phyloP scores from a whole-genome alignment of 2,888 invertebrate species.

The Cremastinae sp. region DNA sequence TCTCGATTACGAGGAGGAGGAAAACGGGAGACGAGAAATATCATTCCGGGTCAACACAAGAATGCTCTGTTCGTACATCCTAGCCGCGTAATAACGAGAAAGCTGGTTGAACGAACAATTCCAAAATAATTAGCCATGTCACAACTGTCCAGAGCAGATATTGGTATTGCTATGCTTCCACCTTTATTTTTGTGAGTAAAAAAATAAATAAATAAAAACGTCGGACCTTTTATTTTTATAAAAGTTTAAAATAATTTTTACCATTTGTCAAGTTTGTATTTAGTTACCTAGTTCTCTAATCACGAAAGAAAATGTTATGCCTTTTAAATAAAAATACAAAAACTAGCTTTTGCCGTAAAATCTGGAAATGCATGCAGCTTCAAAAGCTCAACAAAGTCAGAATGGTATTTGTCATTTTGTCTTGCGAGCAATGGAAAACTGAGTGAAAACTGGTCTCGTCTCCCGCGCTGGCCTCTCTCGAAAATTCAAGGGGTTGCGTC shows the following conservation, averaged over 20 bases:
- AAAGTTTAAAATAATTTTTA: too few relatives aligned
- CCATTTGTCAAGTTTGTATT: too few relatives aligned
- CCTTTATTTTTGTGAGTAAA: constrained; percentile 17
- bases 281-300: too few relatives aligned
- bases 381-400: too few relatives aligned
- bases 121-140: constrained; percentile 80
- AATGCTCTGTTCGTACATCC: constrained; percentile 5
- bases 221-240: too few relatives aligned
- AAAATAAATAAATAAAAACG: too few relatives aligned
- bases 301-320: too few relatives aligned
- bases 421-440: constrained; percentile 44
- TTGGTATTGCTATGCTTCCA: constrained; percentile 68
- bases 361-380: too few relatives aligned
- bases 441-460: constrained; percentile 33
- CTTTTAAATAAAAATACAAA: background rate
- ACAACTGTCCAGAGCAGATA: constrained; percentile 78
- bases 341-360: too few relatives aligned
- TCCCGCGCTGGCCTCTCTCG: constrained; percentile 13
- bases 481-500: constrained; percentile 72
- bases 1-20: constrained; percentile 45
- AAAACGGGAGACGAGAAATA: background rate
- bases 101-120: constrained; percentile 73
- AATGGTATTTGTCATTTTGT: constrained; percentile 23
- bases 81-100: constrained; percentile 1
- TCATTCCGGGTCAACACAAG: constrained; percentile 31